phyloP scores from a whole-genome alignment of 2,888 invertebrate species.

The Apamea monoglypha region DNA sequence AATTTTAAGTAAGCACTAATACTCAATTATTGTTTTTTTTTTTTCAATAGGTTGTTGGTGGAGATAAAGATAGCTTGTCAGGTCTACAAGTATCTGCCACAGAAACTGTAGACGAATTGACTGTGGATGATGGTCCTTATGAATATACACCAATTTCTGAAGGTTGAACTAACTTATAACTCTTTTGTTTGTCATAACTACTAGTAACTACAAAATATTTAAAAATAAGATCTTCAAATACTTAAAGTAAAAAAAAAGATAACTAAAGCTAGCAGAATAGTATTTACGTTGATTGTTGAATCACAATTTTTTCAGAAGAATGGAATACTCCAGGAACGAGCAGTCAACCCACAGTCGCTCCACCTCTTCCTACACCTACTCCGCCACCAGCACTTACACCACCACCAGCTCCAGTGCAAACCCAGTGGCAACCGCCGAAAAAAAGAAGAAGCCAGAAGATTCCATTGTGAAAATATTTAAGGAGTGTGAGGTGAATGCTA shows the following conservation, averaged over 20 bases:
- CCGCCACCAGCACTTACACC: no score
- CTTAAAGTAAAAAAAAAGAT: not conserved
- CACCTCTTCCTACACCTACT: not conserved
- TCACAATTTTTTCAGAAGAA: not conserved
- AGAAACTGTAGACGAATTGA: slow-evolving; percentile 6
- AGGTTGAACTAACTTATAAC: no score
- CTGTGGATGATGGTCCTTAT: not conserved
- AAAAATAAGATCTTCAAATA: no score
- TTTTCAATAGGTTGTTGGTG: not conserved
- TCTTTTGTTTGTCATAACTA: no score
- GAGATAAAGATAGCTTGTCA: not conserved
- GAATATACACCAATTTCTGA: slow-evolving; percentile 6
- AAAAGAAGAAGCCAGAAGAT: no score
- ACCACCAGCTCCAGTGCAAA: no score
- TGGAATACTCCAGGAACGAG: slow-evolving; percentile 14
- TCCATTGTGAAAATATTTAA: no score
- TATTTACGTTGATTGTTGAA: not conserved
- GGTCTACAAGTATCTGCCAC: not conserved
- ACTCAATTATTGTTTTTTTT: no score
- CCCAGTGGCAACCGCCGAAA: no score
- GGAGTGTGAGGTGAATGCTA: no score
- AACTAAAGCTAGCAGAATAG: slow-evolving; percentile 6
- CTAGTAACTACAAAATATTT: no score
- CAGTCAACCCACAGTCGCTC: slow-evolving; percentile 3
- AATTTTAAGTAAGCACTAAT: not conserved